Percentiles rank a stretch among this genome's conserved stretches.
Evolutionary conservation across 2,888 invertebrate genomes (phyloP).

Genomic region (Macrosoma leucophasiata): DNA sequence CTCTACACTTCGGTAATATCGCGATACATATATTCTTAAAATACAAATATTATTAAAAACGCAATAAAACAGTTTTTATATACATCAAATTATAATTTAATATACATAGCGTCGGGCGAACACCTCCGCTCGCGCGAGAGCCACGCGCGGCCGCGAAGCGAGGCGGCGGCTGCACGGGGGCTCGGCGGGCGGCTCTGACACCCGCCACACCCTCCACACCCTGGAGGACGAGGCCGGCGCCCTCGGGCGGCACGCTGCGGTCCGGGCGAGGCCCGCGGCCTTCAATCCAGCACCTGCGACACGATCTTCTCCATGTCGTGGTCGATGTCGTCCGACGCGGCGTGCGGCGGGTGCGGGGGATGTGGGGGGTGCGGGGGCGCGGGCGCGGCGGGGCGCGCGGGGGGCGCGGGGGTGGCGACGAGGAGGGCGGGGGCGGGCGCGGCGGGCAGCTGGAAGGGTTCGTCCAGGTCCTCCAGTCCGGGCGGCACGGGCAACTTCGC

Average conservation of each 20-base stretch:
- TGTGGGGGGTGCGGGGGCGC: conserved; percentile 23
- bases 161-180: not conserved
- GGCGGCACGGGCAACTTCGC: conserved; percentile 87
- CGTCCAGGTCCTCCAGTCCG: conserved; percentile 82
- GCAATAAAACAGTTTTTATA: conserved; percentile 49
- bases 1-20: conserved; percentile 50
- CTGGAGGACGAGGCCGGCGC: not conserved
- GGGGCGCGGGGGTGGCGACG: conserved; percentile 46
- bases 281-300: conserved; percentile 70
- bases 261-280: conserved; percentile 5
- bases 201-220: not conserved
- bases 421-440: conserved; percentile 34
- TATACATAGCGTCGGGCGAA: conserved; percentile 51
- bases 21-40: conserved; percentile 52
- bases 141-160: not conserved
- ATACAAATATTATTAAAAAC: no score
- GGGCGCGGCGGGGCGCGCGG: conserved; percentile 25
- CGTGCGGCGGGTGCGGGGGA: conserved; percentile 29
- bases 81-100: conserved; percentile 68
- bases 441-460: conserved; percentile 68
- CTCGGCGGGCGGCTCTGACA: not conserved
- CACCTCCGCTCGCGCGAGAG: conserved; percentile 3
- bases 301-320: conserved; percentile 87
- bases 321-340: conserved; percentile 77
- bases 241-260: no score